phyloP scores from a whole-genome alignment of 2,797 vertebrate genomes.

The Macropodus opercularis region DNA sequence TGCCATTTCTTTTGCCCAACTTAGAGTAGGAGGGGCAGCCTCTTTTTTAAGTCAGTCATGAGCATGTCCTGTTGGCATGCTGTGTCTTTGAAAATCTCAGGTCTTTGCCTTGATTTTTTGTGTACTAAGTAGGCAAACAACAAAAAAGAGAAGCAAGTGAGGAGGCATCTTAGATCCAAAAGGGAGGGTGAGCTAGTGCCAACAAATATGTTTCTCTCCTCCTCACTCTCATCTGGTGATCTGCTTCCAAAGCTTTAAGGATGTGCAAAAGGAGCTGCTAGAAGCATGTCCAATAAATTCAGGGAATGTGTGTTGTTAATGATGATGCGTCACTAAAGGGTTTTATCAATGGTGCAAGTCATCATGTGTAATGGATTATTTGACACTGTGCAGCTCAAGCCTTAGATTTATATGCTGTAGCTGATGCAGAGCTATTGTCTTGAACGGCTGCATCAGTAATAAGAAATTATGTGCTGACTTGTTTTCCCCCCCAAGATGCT shows the following conservation, averaged over 20 bases:
- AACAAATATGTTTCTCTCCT: constrained; percentile 50
- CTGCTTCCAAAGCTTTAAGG: constrained; percentile 60
- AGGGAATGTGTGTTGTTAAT: constrained; percentile 12
- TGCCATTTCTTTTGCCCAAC: constrained; percentile 16
- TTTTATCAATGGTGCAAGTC: constrained; percentile 46
- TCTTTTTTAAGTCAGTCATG: constrained; percentile 15
- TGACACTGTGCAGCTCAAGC: constrained; percentile 35
- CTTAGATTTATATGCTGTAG: constrained; percentile 38
- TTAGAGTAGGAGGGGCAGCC: constrained; percentile 17
- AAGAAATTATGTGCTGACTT: constrained; percentile 27
- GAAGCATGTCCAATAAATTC: constrained; percentile 37
- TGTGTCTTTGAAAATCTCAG: constrained; percentile 61
- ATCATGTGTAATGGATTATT: constrained; percentile 41
- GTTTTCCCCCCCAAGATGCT: constrained; percentile 33
- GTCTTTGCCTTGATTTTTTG: constrained; percentile 43
- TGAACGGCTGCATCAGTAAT: constrained; percentile 1
- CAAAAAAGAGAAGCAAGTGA: constrained; percentile 43
- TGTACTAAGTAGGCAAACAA: constrained; percentile 69
- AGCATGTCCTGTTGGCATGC: constrained; percentile 34
- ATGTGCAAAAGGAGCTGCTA: constrained; percentile 37
- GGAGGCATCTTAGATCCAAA: constrained; percentile 63
- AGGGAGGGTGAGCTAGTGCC: constrained; percentile 72
- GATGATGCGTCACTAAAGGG: constrained; percentile 8
- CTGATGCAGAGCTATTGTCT: constrained; percentile 47
- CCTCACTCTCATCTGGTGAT: constrained; percentile 61